A percentile compares a stretch with the other conserved stretches of the same genome.
Evolutionary conservation across 2,888 invertebrate species (phyloP).

Genomic region (Tenthredo distinguenda): DNA sequence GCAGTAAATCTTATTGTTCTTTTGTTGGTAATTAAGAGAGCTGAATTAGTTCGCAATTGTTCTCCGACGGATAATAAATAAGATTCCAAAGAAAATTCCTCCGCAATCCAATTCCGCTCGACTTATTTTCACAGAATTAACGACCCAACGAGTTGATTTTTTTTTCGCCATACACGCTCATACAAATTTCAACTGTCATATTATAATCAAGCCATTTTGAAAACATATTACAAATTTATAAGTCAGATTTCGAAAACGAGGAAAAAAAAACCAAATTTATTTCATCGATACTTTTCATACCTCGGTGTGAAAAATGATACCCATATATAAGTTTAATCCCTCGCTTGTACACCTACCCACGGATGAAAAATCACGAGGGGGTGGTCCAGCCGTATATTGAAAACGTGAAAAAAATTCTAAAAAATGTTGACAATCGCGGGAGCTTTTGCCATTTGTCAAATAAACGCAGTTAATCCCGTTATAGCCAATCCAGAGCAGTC

Average conservation of each 20-base stretch:
- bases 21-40: constrained; percentile 76
- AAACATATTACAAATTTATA: not conserved
- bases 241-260: not conserved
- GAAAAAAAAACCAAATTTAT: not conserved
- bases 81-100: constrained; percentile 75
- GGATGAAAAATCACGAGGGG: not conserved
- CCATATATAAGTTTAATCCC: not conserved
- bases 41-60: constrained; percentile 77
- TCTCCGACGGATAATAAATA: constrained; percentile 74
- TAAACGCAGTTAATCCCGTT: constrained; percentile 75
- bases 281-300: too few species aligned
- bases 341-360: not conserved
- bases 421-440: constrained; percentile 44
- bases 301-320: not conserved
- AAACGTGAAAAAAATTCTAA: constrained; percentile 8
- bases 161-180: not conserved
- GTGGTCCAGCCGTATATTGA: not conserved
- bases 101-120: constrained; percentile 70
- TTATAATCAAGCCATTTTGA: not conserved
- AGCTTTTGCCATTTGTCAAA: constrained; percentile 71
- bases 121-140: constrained; percentile 70
- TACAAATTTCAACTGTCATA: not conserved
- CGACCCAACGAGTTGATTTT: constrained; percentile 55
- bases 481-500: constrained; percentile 65
- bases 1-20: constrained; percentile 77